A percentile compares a stretch with the other conserved stretches of the same genome.
Conservation (phyloP, 1,140 invertebrate genomes). For the Heliconius himera region DNA sequence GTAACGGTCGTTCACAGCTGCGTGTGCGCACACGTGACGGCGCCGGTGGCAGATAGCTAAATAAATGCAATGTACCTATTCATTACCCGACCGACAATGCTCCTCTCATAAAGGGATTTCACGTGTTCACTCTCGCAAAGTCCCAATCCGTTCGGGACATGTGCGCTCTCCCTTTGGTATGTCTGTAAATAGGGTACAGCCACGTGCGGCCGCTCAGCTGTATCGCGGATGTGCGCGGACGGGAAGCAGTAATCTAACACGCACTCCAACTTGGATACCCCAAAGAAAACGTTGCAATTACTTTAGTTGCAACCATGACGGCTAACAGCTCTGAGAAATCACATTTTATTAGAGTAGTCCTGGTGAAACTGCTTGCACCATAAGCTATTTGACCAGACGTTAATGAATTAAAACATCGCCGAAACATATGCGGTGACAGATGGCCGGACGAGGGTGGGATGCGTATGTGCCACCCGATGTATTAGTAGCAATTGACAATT, state of each 20-base stretch:
- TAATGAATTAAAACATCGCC: constrained; percentile 79
- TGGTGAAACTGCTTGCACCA: neutral
- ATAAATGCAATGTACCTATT: constrained; percentile 79
- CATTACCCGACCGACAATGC: constrained; percentile 76
- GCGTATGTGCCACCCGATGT: constrained; percentile 66
- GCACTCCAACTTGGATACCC: constrained; percentile 52
- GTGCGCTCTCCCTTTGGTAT: constrained; percentile 76
- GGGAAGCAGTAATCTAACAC: constrained; percentile 78
- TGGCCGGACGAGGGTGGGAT: constrained; percentile 76
- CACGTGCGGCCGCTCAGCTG: constrained; percentile 80
- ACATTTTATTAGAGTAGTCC: no score
- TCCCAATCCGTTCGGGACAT: constrained; percentile 78
- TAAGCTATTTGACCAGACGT: constrained; percentile 62
- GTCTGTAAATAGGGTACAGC: constrained; percentile 80
- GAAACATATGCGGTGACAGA: constrained; percentile 76
- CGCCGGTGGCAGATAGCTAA: constrained; percentile 74
- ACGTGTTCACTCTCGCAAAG: constrained; percentile 78
- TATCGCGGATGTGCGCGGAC: constrained; percentile 74
- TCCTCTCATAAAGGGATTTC: constrained; percentile 78
- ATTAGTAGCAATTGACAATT: constrained; percentile 62
- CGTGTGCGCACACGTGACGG: constrained; percentile 73
- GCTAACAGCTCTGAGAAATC: no score
- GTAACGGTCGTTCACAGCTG: constrained; percentile 79
- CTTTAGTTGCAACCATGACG: neutral
- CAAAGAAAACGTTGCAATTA: constrained; percentile 51